Evolutionary conservation across 2,113 vertebrate genomes (phyloP).

Genomic region (Anhinga anhinga): DNA sequence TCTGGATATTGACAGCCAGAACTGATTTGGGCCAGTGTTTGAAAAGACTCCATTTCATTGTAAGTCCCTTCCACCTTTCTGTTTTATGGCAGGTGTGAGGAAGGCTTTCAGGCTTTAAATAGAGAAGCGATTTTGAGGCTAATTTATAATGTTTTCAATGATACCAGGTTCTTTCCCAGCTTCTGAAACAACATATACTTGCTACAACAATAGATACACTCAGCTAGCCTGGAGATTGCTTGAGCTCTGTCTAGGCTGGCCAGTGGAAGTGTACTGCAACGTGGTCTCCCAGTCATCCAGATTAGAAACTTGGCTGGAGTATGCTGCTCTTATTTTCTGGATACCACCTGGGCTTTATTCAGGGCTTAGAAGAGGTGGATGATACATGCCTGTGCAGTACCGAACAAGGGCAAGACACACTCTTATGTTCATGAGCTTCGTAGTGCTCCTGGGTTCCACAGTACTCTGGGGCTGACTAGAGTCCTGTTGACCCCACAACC

Average conservation of each 20-base stretch:
- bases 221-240: accelerated
- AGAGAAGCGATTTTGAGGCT: background rate
- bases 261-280: background rate
- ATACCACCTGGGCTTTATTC: background rate
- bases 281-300: background rate
- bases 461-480: background rate
- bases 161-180: background rate
- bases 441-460: background rate
- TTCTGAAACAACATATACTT: background rate
- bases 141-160: background rate
- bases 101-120: background rate
- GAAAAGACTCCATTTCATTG: background rate
- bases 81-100: background rate
- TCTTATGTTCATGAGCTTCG: background rate
- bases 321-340: background rate
- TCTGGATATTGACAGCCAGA: background rate
- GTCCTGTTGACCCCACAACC: background rate
- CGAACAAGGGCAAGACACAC: background rate
- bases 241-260: background rate
- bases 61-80: background rate
- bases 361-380: background rate
- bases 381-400: background rate
- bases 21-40: background rate
- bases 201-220: background rate
- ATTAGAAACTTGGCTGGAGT: background rate